These are phyloP conservation scores for Megaustenia siamemsis DNA, from an alignment of 2,888 invertebrate genomes.

Conservation along the genomic window DNA sequence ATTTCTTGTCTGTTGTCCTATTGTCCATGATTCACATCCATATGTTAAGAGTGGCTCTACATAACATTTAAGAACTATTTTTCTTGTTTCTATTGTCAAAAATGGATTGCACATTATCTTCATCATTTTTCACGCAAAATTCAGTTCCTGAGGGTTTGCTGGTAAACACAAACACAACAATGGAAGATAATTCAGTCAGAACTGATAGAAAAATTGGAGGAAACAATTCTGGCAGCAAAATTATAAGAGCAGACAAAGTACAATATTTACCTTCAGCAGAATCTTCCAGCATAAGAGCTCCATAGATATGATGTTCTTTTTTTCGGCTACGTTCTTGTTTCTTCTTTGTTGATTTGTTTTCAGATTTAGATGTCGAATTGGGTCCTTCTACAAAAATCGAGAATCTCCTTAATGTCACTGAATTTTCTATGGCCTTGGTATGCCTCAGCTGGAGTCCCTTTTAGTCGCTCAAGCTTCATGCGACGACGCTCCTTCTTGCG, in stretches of 20 bases:
- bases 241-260: background rate
- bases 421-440: conserved; percentile 14
- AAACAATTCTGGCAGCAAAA: background rate
- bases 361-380: background rate
- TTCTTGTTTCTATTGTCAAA: too few species aligned
- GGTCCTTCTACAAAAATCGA: conserved; percentile 33
- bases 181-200: too few species aligned
- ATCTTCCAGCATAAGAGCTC: conserved; percentile 7
- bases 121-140: too few species aligned
- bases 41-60: too few species aligned
- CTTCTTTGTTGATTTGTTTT: conserved; percentile 23
- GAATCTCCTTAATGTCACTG: conserved; percentile 20
- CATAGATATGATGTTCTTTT: conserved; percentile 20
- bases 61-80: too few species aligned
- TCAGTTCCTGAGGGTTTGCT: too few species aligned
- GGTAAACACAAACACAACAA: too few species aligned
- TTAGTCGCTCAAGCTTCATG: background rate
- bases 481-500: conserved; percentile 18
- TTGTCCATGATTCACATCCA: too few species aligned
- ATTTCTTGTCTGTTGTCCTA: too few species aligned
- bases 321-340: conserved; percentile 29
- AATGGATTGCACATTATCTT: too few species aligned
- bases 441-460: background rate
- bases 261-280: conserved; percentile 12
- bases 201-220: background rate